phyloP scores from a whole-genome alignment of 2,888 invertebrate species.

The Scrobipalpa atriplicella region DNA sequence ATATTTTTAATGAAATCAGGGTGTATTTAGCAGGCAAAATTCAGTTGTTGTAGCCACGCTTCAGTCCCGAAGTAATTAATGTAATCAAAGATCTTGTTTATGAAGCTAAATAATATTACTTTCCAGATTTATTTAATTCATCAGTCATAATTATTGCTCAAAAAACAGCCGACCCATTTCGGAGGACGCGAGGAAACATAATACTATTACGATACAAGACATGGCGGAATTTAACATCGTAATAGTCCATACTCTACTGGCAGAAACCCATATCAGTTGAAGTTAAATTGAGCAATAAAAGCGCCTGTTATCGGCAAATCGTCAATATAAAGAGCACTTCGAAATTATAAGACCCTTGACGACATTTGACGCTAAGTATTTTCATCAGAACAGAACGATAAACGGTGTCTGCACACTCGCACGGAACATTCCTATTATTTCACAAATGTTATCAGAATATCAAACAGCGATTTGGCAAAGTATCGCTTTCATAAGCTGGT shows the following conservation, averaged over 20 bases:
- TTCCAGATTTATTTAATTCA: no score
- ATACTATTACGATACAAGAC: not conserved
- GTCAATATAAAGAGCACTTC: conserved; percentile 42
- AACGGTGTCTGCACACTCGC: conserved; percentile 57
- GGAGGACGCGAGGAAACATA: no score
- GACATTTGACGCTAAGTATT: conserved; percentile 49
- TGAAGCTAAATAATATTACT: no score
- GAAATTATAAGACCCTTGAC: conserved; percentile 45
- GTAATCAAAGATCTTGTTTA: not conserved
- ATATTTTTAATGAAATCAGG: not conserved
- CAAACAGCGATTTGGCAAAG: conserved; percentile 62
- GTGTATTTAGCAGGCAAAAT: no score
- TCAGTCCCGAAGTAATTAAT: not conserved
- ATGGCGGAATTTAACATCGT: not conserved
- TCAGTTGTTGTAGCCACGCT: no score
- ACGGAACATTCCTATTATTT: conserved; percentile 68
- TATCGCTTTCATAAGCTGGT: conserved; percentile 40
- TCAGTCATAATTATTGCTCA: not conserved
- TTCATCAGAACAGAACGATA: conserved; percentile 56
- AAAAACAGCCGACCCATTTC: not conserved
- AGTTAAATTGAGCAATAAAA: conserved; percentile 39
- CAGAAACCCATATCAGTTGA: conserved; percentile 23
- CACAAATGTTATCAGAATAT: conserved; percentile 75
- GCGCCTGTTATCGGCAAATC: conserved; percentile 39
- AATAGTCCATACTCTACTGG: not conserved